phyloP scores from a whole-genome alignment of 2,888 invertebrate species.

The Acleris laterana region DNA sequence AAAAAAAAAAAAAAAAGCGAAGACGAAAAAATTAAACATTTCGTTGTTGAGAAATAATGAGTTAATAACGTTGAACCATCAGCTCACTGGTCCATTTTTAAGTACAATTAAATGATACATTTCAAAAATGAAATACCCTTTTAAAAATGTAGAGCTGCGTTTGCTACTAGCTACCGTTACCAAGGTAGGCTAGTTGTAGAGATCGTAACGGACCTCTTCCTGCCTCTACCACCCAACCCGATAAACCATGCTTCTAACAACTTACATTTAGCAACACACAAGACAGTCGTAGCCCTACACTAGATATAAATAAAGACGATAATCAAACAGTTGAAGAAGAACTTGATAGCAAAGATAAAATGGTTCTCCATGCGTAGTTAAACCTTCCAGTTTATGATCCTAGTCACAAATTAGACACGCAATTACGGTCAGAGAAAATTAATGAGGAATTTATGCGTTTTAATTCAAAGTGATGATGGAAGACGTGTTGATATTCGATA shows the following conservation, averaged over 20 bases:
- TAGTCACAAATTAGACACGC: slow-evolving; percentile 53
- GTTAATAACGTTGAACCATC: background rate
- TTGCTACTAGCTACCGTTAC: slow-evolving; percentile 54
- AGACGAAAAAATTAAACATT: too few relatives aligned
- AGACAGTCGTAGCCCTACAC: slow-evolving; percentile 1
- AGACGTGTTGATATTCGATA: background rate
- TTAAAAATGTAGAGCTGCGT: too few relatives aligned
- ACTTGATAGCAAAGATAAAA: slow-evolving; percentile 37
- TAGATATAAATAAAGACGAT: slow-evolving; percentile 9
- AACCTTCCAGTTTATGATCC: slow-evolving; percentile 55
- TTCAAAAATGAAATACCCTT: too few relatives aligned
- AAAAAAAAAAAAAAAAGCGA: too few relatives aligned
- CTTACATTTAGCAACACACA: slow-evolving; percentile 33
- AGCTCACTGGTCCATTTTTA: slow-evolving; percentile 26
- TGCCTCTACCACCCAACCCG: slow-evolving; percentile 41
- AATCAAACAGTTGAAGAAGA: background rate
- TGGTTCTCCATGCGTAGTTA: slow-evolving; percentile 43
- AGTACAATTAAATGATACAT: background rate
- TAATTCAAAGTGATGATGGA: slow-evolving; percentile 17
- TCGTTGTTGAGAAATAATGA: too few relatives aligned
- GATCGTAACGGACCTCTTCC: slow-evolving; percentile 61
- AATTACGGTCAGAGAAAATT: slow-evolving; percentile 47
- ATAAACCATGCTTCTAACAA: slow-evolving; percentile 42
- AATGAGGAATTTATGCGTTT: slow-evolving; percentile 23
- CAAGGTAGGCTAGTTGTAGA: slow-evolving; percentile 54